Evolutionary conservation across 2,888 invertebrate species (phyloP).

Genomic region (Cerceris rybyensis): DNA sequence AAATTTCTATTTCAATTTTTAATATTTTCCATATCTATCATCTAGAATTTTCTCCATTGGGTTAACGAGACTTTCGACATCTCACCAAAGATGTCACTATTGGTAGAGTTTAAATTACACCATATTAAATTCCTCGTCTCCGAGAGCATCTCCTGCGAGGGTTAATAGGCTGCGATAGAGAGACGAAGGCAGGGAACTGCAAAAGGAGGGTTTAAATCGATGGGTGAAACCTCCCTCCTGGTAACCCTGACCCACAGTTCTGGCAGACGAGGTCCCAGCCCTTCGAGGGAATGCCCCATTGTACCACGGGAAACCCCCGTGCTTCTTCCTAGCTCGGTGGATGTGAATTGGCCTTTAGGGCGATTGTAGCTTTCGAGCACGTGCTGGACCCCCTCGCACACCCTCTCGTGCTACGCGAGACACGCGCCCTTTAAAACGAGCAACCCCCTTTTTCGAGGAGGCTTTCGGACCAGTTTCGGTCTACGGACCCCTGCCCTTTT

Average conservation of each 20-base stretch:
- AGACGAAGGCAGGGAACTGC: slow-evolving; percentile 22
- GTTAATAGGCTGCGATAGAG: slow-evolving; percentile 46
- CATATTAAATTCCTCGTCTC: slow-evolving; percentile 68
- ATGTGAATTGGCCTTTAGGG: slow-evolving; percentile 68
- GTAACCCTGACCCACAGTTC: slow-evolving; percentile 79
- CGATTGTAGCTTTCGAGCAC: slow-evolving; percentile 52
- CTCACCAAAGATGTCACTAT: slow-evolving; percentile 20
- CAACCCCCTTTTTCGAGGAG: slow-evolving; percentile 33
- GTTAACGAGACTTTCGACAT: slow-evolving; percentile 10
- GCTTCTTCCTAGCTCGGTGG: slow-evolving; percentile 41
- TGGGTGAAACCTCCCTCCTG: slow-evolving; percentile 49
- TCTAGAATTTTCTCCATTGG: not conserved
- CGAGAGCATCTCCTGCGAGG: slow-evolving; percentile 25
- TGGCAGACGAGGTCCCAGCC: slow-evolving; percentile 62
- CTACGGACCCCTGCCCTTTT: slow-evolving; percentile 20
- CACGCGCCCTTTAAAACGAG: slow-evolving; percentile 65
- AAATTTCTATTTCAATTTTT: no score
- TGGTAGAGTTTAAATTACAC: slow-evolving; percentile 69
- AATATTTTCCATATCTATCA: not conserved
- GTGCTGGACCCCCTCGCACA: slow-evolving; percentile 38
- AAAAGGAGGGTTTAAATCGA: slow-evolving; percentile 52
- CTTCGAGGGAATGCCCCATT: slow-evolving; percentile 74
- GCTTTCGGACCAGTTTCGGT: slow-evolving; percentile 19
- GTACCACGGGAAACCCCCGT: slow-evolving; percentile 51
- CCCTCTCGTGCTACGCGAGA: slow-evolving; percentile 76